A percentile compares a stretch with the other conserved stretches of the same genome.
phyloP scores from a whole-genome alignment of 2,797 vertebrate species.

The Rhinichthys osculus region DNA sequence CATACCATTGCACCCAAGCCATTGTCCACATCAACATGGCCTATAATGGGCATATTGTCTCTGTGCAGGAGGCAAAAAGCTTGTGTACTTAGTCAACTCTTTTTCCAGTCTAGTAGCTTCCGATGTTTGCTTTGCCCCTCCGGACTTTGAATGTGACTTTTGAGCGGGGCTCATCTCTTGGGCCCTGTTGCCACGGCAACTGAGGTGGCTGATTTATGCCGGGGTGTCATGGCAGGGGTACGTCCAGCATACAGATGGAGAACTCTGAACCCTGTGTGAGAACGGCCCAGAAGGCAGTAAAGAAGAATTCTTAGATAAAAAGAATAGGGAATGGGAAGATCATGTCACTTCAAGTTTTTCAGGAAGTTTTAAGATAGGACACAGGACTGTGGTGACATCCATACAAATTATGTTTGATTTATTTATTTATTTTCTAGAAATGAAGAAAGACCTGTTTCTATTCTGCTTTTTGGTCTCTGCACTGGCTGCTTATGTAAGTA shows the following conservation, averaged over 20 bases:
- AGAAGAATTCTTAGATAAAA: constrained; percentile 8
- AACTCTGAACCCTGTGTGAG: constrained; percentile 42
- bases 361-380: not conserved
- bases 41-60: constrained; percentile 70
- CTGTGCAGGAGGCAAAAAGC: constrained; percentile 65
- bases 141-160: constrained; percentile 76
- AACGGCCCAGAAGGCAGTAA: constrained; percentile 22
- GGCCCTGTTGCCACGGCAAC: constrained; percentile 72
- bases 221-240: constrained; percentile 58
- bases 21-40: constrained; percentile 60
- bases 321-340: not conserved
- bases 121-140: constrained; percentile 76
- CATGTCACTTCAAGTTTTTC: constrained; percentile 40
- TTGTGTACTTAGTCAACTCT: constrained; percentile 79
- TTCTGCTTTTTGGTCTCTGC: constrained; percentile 70
- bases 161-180: constrained; percentile 63
- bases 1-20: constrained; percentile 15
- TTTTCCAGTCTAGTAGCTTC: constrained; percentile 82
- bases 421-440: constrained; percentile 31
- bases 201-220: constrained; percentile 55
- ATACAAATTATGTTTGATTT: not conserved
- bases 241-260: constrained; percentile 69
- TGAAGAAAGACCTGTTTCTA: constrained; percentile 32
- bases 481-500: constrained; percentile 75
- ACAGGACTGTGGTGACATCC: not conserved